phyloP scores from a whole-genome alignment of 2,888 invertebrate species.

The Zygaena filipendulae region DNA sequence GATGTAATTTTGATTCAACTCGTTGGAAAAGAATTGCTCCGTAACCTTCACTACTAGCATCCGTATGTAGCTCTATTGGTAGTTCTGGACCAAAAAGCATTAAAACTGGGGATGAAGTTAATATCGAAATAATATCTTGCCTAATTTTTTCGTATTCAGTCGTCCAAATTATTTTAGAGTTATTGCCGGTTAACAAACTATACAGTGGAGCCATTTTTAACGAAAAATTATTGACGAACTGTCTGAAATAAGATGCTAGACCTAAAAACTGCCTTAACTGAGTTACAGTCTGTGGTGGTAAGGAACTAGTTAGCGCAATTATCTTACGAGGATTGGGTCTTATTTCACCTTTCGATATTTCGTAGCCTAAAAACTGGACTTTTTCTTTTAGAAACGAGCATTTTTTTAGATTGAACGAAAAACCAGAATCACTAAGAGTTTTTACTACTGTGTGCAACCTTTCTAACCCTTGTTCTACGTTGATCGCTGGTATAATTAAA shows the following conservation, averaged over 20 bases:
- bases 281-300: conserved; percentile 10
- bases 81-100: conserved; percentile 2
- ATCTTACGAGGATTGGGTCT: conserved; percentile 16
- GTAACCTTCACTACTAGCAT: conserved; percentile 18
- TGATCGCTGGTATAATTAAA: neutral
- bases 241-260: neutral
- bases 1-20: conserved; percentile 4
- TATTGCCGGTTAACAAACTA: too few species aligned
- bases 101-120: conserved; percentile 3
- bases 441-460: conserved; percentile 6
- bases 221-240: neutral
- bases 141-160: too few species aligned
- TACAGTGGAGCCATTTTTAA: neutral
- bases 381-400: conserved; percentile 9
- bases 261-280: conserved; percentile 1
- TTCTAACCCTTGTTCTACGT: conserved; percentile 4
- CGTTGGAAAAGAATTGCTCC: conserved; percentile 18
- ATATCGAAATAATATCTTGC: neutral
- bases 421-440: conserved; percentile 10
- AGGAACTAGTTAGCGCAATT: conserved; percentile 10
- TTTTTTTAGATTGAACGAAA: conserved; percentile 15
- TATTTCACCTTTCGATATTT: conserved; percentile 10
- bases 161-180: too few species aligned
- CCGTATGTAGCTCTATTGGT: conserved; percentile 15
- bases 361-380: conserved; percentile 16